Evolutionary conservation across 2,888 invertebrate genomes (phyloP), one percentile per base, ranked within the genome.

Genomic region (Zootermopsis nevadensis): DNA sequence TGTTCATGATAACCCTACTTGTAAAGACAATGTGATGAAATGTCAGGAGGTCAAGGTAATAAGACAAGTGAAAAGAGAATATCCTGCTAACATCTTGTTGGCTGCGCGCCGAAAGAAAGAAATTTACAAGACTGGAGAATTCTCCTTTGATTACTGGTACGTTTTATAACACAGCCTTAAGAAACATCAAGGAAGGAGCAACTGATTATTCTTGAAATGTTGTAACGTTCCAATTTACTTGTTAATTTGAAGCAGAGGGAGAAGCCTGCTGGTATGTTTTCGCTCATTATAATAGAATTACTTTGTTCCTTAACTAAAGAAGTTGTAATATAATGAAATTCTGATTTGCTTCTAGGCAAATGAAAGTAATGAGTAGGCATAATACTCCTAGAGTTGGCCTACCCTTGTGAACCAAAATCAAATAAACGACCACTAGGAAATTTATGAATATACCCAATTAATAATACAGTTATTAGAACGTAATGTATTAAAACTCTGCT

Each of bases 1-100:
- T 38, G 60, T 60, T 60, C 60, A 27, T 60, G 60, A 60, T 60
- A 60, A 60, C 3, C 60, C 22, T 27, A 8, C 27, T n/a, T 60
- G 60, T 60, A 60, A 15, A 22, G 74, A 74, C 74, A 74, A 38
- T 38, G 74, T 74, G 74, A 38, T 74, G 74, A 74, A 38, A 74
- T 38, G 74, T 42, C 74, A 38, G 7, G 38, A 24, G 74, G 42
- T 74, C 74, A 42, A 35, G 3, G n/a, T 24, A 35, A 35, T 24
- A 35, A 31, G 35, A 72, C n/a, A 38, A 38, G 74, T 27, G 74
- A 24, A 33, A 74, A 15, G 19, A n/a, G 24, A 74, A 33, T 24
- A 3, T 10, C 31, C 35, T 15, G 38, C 33, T 31, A 33, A 24
- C 31, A 4, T 33, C 69, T 33, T 48, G 19, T 19, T 19, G 19